phyloP scores from a whole-genome alignment of 2,113 vertebrate genomes.

The Recurvirostra avosetta region DNA sequence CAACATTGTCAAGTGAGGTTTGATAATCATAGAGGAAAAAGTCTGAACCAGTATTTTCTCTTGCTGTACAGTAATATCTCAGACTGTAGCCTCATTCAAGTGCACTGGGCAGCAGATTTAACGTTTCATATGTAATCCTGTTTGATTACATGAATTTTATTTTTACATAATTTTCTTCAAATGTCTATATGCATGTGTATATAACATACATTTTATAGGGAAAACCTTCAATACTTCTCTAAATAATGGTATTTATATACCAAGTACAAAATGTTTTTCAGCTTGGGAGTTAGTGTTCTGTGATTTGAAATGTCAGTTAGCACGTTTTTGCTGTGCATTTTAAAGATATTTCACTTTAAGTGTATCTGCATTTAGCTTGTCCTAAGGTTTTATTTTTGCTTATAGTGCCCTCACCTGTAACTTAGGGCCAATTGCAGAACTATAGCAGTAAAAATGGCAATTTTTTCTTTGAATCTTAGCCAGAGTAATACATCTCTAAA shows the following conservation, averaged over 20 bases:
- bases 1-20: not conserved
- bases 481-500: not conserved
- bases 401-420: slow-evolving; percentile 66
- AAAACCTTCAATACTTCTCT: not conserved
- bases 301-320: not conserved
- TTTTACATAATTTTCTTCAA: not conserved
- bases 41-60: not conserved
- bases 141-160: not conserved
- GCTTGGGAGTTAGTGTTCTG: not conserved
- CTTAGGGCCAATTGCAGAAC: slow-evolving; percentile 37
- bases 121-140: not conserved
- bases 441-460: not conserved
- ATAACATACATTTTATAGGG: not conserved
- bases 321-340: not conserved
- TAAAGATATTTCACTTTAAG: not conserved
- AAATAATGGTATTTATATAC: not conserved
- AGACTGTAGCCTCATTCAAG: not conserved
- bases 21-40: not conserved
- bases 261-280: not conserved
- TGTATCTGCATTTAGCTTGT: not conserved
- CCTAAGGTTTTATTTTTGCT: slow-evolving; percentile 36
- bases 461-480: not conserved
- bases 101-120: not conserved
- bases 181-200: not conserved
- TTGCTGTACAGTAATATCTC: not conserved